These are phyloP conservation scores for Actinia equina DNA, from an alignment of 64 coral and sea anemone species.

Conservation along the genomic window DNA sequence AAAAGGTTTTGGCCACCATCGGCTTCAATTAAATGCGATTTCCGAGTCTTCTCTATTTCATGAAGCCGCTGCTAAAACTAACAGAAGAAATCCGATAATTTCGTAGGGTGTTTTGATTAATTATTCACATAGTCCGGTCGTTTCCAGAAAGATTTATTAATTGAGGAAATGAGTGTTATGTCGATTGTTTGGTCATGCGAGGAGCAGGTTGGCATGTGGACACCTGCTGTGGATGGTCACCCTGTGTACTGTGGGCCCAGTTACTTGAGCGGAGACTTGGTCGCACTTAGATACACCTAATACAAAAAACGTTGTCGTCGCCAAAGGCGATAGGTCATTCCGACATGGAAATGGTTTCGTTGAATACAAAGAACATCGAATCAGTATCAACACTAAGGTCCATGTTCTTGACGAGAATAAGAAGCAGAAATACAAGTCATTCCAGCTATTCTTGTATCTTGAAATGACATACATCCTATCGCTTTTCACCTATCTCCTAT, in stretches of 20 bases:
- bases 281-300: no score
- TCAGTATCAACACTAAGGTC: no score
- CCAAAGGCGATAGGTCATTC: no score
- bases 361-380: no score
- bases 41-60: neutral
- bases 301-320: no score
- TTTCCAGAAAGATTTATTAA: conserved; percentile 18
- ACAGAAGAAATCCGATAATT: neutral
- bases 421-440: no score
- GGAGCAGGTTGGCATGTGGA: neutral
- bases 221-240: neutral
- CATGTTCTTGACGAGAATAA: no score
- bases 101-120: neutral
- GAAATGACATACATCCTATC: no score
- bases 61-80: conserved; percentile 3
- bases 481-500: no score
- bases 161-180: neutral
- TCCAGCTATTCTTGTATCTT: no score
- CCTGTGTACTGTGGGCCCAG: neutral
- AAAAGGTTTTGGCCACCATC: neutral
- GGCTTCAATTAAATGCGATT: neutral
- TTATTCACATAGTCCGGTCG: neutral
- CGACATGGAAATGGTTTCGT: no score
- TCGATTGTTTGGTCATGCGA: conserved; percentile 3
- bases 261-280: no score